Percentiles rank a stretch among this genome's conserved stretches.
Evolutionary conservation across 1,140 invertebrate genomes (phyloP).

Genomic region (Macrocentrus cingulum): DNA sequence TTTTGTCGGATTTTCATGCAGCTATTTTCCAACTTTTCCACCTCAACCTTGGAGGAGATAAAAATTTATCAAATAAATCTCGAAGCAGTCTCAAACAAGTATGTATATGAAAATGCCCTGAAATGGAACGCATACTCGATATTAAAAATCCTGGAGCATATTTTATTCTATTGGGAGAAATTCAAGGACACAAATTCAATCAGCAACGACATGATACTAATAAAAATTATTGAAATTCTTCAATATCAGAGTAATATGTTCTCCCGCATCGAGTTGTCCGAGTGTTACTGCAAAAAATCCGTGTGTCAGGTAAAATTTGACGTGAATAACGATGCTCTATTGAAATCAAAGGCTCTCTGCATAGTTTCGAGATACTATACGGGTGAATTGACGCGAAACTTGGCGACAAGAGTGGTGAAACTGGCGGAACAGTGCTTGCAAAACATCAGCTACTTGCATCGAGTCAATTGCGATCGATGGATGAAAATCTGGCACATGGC

Average conservation of each 20-base stretch:
- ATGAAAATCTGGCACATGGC: slow-evolving; percentile 30
- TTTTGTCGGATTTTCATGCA: slow-evolving; percentile 28
- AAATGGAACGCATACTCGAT: slow-evolving; percentile 16
- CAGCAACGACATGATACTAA: neutral
- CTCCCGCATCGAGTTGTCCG: slow-evolving; percentile 12
- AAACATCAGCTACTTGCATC: neutral
- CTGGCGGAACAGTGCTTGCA: neutral
- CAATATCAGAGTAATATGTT: slow-evolving; percentile 14
- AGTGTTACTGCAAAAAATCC: slow-evolving; percentile 27
- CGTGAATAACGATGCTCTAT: slow-evolving; percentile 21
- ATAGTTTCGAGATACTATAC: neutral
- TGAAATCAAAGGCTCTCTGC: neutral
- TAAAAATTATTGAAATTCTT: slow-evolving; percentile 2
- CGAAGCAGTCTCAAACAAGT: slow-evolving; percentile 20
- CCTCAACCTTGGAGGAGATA: slow-evolving; percentile 8
- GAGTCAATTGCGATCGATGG: slow-evolving; percentile 26
- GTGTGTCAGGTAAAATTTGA: slow-evolving; percentile 27
- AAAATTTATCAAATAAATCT: slow-evolving; percentile 18
- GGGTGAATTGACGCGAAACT: neutral
- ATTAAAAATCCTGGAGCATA: slow-evolving; percentile 35
- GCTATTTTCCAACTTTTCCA: slow-evolving; percentile 24
- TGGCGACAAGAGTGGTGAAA: neutral
- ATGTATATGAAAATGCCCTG: slow-evolving; percentile 22
- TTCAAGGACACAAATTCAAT: slow-evolving; percentile 19
- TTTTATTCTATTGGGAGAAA: slow-evolving; percentile 14